Base-by-base conservation (phyloP, 2,113 vertebrate genomes). In the Halichoerus grypus region DNA sequence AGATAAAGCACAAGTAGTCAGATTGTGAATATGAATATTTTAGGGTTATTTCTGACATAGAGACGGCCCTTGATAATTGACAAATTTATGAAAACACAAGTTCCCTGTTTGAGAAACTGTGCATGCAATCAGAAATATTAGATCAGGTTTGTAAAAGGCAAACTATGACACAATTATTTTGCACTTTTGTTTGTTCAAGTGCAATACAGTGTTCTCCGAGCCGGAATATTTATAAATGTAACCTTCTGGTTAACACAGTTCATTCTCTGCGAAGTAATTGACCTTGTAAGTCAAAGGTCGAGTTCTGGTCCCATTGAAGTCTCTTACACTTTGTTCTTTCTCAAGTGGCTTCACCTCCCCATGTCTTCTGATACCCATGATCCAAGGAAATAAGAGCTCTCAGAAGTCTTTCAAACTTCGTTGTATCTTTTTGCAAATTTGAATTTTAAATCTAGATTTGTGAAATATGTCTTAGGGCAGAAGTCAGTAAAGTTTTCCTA, bases 391-490 rank as follows among this genome's bases (percentile, higher is more conserved):
- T 16, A 94, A 91, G 36, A 19, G 22, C 15, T 57, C 53, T 79
- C 21, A 61, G 77, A 69, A 46, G 39, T 61, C 16, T 22, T 80
- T 31, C 21, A 79, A 90, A 42, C 12, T n/a, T 61, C 28, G 7
- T 36, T 94, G 89, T 51, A 36, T 63, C 42, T 92, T 36, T 71
- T 89, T 84, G 86, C 88, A 77, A 59, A 24, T 33, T 72, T 92
- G 79, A 80, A 31, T 89, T 15, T 46, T 87, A 87, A 96, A 93
- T 65, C 24, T 63, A 88, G 53, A 72, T 57, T 83, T 82, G 13
- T 76, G 61, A 82, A 92, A 65, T 86, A 51, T 31, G 46, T 76
- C 89, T 94, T 91, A 94, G 46, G 67, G 22, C 24, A 92, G 42
- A 88, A 39, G 28, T 86, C 53, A 89, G 63, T 39, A 82, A 53